Percentiles rank a stretch among this genome's conserved stretches.
phyloP scores from a whole-genome alignment of 92 coral and sea anemone species.

The Anthopleura xanthogrammica region DNA sequence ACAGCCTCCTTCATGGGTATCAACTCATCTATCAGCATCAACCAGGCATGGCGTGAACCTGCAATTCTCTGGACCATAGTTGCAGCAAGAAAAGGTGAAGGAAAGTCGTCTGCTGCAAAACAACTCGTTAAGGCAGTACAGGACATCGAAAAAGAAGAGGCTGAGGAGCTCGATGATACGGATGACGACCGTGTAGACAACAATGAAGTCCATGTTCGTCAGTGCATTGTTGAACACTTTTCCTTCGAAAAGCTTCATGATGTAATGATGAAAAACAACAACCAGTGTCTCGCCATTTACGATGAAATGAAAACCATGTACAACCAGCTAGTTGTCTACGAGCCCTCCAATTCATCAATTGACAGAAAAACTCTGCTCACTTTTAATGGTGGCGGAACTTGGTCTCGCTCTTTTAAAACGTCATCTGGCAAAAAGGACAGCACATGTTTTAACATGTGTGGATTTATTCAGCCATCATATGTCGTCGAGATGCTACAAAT shows the following conservation, averaged over 20 bases:
- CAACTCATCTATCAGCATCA: slow-evolving; percentile 4
- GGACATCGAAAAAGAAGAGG: too few species aligned
- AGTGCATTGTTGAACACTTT: too few species aligned
- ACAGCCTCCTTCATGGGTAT: slow-evolving; percentile 24
- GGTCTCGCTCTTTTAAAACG: slow-evolving; percentile 22
- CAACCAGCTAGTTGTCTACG: too few species aligned
- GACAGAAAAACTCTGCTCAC: slow-evolving; percentile 22
- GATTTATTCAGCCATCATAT: slow-evolving; percentile 19
- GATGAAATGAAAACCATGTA: slow-evolving; percentile 21
- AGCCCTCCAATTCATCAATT: too few species aligned
- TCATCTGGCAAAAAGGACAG: background rate
- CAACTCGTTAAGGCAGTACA: too few species aligned
- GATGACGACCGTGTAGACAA: too few species aligned
- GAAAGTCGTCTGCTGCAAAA: background rate
- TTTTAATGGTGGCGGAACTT: slow-evolving; percentile 17
- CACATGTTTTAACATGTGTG: slow-evolving; percentile 20
- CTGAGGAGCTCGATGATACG: too few species aligned
- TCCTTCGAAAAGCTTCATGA: too few species aligned
- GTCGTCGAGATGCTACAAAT: slow-evolving; percentile 18
- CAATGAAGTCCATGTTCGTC: too few species aligned
- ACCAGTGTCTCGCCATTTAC: too few species aligned
- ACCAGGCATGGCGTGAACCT: slow-evolving; percentile 14
- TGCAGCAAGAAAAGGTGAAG: slow-evolving; percentile 17
- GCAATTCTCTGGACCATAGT: slow-evolving; percentile 20
- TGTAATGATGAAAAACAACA: too few species aligned